Evolutionary conservation across 2,797 vertebrate species (phyloP).

Genomic region (Silurus lanzhouensis): DNA sequence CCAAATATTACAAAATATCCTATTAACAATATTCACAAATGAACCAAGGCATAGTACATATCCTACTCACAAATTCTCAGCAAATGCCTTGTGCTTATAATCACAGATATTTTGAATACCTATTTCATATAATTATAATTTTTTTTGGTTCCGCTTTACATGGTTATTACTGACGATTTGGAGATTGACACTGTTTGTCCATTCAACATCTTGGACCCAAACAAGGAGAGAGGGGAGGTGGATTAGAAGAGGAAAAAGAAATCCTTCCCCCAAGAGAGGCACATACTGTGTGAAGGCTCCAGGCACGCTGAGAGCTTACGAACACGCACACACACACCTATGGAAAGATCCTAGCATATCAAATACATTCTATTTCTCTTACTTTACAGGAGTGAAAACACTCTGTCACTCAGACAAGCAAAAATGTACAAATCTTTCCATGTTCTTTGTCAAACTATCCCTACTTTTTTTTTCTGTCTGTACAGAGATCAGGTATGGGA

Average conservation of each 20-base stretch:
- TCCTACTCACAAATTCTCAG: conserved; percentile 75
- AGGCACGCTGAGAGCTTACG: conserved; percentile 71
- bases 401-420: conserved; percentile 11
- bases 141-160: conserved; percentile 57
- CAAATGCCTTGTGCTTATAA: conserved; percentile 75
- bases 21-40: conserved; percentile 83
- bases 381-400: conserved; percentile 15
- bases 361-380: conserved; percentile 25
- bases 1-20: conserved; percentile 85
- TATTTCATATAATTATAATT: conserved; percentile 44
- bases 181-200: conserved; percentile 50
- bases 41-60: conserved; percentile 69
- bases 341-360: conserved; percentile 45
- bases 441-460: conserved; percentile 23
- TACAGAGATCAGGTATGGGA: conserved; percentile 52
- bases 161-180: conserved; percentile 49
- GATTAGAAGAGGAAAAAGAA: conserved; percentile 49
- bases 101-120: conserved; percentile 55
- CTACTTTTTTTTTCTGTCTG: conserved; percentile 21
- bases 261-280: conserved; percentile 67
- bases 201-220: conserved; percentile 46
- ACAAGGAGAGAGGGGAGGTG: conserved; percentile 43
- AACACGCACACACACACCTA: conserved; percentile 59
- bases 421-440: conserved; percentile 28
- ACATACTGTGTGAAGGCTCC: conserved; percentile 71